Conservation (phyloP, 2,888 invertebrate species). For the Pimpla rufipes region DNA sequence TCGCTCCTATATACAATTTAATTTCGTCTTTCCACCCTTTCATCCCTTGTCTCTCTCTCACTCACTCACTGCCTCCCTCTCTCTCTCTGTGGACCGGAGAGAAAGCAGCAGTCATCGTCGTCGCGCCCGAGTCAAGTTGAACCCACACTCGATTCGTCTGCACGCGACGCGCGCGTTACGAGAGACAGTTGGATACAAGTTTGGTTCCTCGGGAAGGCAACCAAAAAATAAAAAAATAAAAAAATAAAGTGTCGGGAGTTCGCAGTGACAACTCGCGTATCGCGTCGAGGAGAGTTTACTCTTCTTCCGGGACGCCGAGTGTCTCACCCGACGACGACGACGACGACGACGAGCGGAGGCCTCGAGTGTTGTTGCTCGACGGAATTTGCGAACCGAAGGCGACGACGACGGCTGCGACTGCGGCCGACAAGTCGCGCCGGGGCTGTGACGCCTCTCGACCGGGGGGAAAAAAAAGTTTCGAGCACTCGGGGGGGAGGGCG, state of each 20-base stretch:
- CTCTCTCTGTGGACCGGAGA: too few species aligned
- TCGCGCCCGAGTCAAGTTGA: constrained; percentile 5
- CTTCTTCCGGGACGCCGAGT: background rate
- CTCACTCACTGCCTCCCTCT: too few species aligned
- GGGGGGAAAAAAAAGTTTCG: constrained; percentile 30
- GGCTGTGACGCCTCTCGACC: constrained; percentile 3
- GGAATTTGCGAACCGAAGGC: background rate
- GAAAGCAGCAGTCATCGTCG: constrained; percentile 25
- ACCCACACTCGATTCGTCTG: constrained; percentile 9
- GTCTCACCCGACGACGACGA: background rate
- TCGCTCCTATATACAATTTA: constrained; percentile 34
- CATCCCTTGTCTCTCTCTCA: background rate
- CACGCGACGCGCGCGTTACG: constrained; percentile 33
- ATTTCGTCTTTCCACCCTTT: constrained; percentile 2
- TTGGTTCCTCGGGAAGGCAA: background rate
- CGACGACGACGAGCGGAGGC: too few species aligned
- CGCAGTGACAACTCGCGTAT: background rate
- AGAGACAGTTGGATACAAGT: constrained; percentile 29
- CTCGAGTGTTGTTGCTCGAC: too few species aligned
- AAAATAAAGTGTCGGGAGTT: constrained; percentile 37
- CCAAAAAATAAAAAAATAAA: background rate
- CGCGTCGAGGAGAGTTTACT: background rate
- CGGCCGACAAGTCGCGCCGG: constrained; percentile 20
- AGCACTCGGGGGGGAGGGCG: background rate
- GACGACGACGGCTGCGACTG: constrained; percentile 27